phyloP scores from a whole-genome alignment of 2,797 vertebrate species.

The Ceryle rudis region DNA sequence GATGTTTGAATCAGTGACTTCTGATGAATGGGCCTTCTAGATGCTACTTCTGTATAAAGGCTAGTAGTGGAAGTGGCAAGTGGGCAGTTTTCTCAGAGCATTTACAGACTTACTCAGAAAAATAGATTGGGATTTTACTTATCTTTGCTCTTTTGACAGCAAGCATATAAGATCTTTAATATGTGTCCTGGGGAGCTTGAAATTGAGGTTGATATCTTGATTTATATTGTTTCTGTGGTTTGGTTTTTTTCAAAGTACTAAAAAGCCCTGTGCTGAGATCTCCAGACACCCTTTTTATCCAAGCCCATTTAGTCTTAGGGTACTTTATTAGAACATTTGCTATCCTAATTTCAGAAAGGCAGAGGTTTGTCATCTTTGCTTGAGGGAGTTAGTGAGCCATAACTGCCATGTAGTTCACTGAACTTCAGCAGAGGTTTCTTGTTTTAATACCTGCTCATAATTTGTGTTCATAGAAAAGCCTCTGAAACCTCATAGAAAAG shows the following conservation, averaged over 20 bases:
- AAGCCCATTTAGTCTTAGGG: not conserved
- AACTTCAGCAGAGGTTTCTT: not conserved
- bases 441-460: not conserved
- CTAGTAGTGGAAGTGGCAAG: not conserved
- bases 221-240: not conserved
- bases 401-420: not conserved
- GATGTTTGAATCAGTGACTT: not conserved
- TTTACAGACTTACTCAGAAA: not conserved
- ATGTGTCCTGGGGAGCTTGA: not conserved
- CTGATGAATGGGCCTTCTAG: not conserved
- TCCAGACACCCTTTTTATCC: not conserved
- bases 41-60: not conserved
- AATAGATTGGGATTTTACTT: not conserved
- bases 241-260: not conserved
- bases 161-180: not conserved
- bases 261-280: not conserved
- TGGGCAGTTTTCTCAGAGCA: not conserved
- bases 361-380: not conserved
- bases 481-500: not conserved
- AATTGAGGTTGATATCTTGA: not conserved
- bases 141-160: not conserved
- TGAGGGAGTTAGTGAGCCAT: not conserved
- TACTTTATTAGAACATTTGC: not conserved
- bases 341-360: not conserved
- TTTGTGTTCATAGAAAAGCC: not conserved